Percentiles rank a stretch among this genome's conserved stretches.
These are phyloP conservation scores for Lathamus discolor DNA, from an alignment of 2,113 vertebrate species.

Conservation along the genomic window DNA sequence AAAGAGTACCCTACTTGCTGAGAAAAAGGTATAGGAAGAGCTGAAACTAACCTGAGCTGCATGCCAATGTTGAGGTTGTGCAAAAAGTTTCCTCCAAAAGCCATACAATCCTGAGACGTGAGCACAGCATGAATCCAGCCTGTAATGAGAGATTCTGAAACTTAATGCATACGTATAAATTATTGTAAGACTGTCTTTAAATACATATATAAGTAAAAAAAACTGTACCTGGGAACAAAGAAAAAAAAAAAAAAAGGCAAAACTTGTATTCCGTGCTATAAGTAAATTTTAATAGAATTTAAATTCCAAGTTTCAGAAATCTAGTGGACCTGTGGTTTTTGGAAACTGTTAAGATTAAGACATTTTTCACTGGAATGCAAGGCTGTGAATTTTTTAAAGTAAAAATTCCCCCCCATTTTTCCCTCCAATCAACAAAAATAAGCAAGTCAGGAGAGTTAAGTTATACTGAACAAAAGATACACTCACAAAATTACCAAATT, in stretches of 20 bases:
- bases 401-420: not conserved
- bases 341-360: not conserved
- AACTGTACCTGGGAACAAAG: not conserved
- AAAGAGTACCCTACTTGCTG: not conserved
- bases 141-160: slow-evolving; percentile 67
- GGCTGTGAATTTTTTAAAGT: not conserved
- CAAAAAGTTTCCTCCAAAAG: slow-evolving; percentile 98
- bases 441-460: not conserved
- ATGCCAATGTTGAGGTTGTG: slow-evolving; percentile 99
- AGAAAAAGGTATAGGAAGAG: not conserved
- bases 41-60: slow-evolving; percentile 92
- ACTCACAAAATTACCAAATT: not conserved
- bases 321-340: not conserved
- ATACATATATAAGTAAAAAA: not conserved
- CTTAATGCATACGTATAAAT: not conserved
- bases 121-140: slow-evolving; percentile 99
- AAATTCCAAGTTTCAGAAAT: not conserved
- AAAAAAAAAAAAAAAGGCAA: not conserved
- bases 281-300: not conserved
- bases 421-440: not conserved
- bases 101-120: slow-evolving; percentile 99
- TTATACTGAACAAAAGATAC: not conserved
- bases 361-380: not conserved
- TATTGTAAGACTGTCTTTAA: not conserved
- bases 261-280: not conserved